phyloP scores from a whole-genome alignment of 30 jellyfish, hydroid and myxozoan genomes.

The Nemopilema nomurai region DNA sequence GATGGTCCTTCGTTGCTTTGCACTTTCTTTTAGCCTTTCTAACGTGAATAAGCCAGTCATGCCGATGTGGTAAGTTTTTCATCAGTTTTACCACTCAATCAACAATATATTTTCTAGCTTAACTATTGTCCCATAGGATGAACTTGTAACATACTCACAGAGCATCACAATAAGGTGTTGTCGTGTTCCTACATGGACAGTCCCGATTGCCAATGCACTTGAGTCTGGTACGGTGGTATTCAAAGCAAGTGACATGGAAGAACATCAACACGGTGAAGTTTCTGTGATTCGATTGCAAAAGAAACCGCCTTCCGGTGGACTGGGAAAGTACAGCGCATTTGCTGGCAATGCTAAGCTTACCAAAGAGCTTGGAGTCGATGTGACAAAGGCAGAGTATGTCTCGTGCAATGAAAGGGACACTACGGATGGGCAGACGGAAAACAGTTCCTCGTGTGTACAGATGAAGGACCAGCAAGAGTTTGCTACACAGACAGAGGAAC shows the following conservation, averaged over 20 bases:
- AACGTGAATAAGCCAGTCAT: too few species aligned
- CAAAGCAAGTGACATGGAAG: slow-evolving; percentile 11
- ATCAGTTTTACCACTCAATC: too few species aligned
- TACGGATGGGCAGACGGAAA: too few species aligned
- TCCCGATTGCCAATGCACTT: background rate
- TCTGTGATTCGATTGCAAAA: slow-evolving; percentile 22
- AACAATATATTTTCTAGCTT: too few species aligned
- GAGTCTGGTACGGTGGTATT: slow-evolving; percentile 15
- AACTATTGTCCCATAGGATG: too few species aligned
- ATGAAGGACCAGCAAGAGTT: too few species aligned
- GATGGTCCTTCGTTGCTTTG: too few species aligned
- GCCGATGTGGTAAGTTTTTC: too few species aligned
- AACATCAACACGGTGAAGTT: background rate
- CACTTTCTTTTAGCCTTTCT: too few species aligned
- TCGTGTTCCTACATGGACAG: slow-evolving; percentile 25
- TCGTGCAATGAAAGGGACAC: background rate
- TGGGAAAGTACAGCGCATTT: slow-evolving; percentile 36
- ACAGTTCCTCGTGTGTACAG: too few species aligned
- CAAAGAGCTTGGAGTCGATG: slow-evolving; percentile 22
- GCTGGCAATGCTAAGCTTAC: slow-evolving; percentile 39
- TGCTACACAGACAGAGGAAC: too few species aligned
- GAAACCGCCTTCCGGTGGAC: background rate
- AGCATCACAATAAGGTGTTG: slow-evolving; percentile 35
- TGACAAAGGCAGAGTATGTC: slow-evolving; percentile 5
- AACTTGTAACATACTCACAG: slow-evolving; percentile 24